Evolutionary conservation across 2,888 invertebrate species (phyloP).

Genomic region (Hipparchia semele): DNA sequence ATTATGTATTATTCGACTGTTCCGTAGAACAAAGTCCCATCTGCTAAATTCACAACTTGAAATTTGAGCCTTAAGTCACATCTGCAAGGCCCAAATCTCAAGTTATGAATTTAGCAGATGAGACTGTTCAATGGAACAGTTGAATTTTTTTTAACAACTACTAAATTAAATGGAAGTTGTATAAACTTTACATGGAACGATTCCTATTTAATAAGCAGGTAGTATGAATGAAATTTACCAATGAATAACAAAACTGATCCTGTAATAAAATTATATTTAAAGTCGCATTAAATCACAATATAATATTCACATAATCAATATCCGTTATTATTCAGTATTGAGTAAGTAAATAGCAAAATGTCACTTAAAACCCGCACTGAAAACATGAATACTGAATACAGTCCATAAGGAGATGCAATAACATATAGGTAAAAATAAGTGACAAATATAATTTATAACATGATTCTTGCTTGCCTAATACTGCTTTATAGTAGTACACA

Average conservation of each 20-base stretch:
- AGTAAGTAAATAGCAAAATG: not conserved
- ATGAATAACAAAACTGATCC: constrained; percentile 1
- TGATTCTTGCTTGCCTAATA: not conserved
- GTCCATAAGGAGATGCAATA: not conserved
- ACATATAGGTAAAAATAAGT: not conserved
- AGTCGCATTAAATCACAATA: constrained; percentile 6
- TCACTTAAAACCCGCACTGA: constrained; percentile 4
- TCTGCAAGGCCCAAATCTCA: too few relatives aligned
- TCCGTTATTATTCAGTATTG: not conserved
- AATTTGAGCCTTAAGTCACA: too few relatives aligned
- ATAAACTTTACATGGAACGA: too few relatives aligned
- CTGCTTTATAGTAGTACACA: not conserved
- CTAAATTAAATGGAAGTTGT: too few relatives aligned
- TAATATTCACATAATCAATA: constrained; percentile 1
- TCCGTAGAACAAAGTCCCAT: too few relatives aligned
- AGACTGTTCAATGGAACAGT: too few relatives aligned
- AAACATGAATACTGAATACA: constrained; percentile 6
- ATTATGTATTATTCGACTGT: too few relatives aligned
- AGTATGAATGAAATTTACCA: not conserved
- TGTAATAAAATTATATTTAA: constrained; percentile 17
- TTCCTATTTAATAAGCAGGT: too few relatives aligned
- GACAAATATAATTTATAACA: not conserved
- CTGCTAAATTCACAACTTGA: too few relatives aligned
- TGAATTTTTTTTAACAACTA: too few relatives aligned
- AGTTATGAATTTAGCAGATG: too few relatives aligned